Evolutionary conservation across 2,888 invertebrate genomes (phyloP).

Genomic region (Lasioglossum zephyrum): DNA sequence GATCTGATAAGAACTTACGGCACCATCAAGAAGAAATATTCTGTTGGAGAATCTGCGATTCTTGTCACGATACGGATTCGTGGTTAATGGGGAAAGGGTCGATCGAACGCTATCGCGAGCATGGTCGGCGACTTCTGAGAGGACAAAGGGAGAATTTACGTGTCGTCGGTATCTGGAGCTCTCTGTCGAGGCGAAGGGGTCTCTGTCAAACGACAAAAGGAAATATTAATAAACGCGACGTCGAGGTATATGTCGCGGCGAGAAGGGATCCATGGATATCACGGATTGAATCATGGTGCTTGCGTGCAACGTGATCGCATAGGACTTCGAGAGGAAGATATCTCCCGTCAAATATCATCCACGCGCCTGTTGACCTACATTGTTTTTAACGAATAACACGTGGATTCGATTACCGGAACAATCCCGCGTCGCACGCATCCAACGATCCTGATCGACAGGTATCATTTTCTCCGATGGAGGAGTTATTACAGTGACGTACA

Average conservation of each 20-base stretch:
- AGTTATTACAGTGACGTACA: constrained; percentile 15
- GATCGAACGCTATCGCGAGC: neutral
- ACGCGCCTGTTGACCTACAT: constrained; percentile 39
- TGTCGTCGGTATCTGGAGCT: neutral
- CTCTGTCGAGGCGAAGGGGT: neutral
- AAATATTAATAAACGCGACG: constrained; percentile 19
- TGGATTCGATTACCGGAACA: constrained; percentile 30
- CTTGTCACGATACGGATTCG: too few relatives aligned
- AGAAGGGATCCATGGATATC: constrained; percentile 18
- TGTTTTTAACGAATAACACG: constrained; percentile 30
- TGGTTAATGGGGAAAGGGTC: neutral
- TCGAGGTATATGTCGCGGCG: neutral
- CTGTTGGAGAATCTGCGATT: too few relatives aligned
- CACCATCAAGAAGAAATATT: too few relatives aligned
- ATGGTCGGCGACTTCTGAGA: neutral
- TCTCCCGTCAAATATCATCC: constrained; percentile 16
- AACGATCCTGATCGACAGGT: neutral
- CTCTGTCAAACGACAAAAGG: constrained; percentile 7
- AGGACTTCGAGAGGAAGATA: constrained; percentile 20
- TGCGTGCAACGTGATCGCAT: neutral
- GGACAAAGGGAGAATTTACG: constrained; percentile 7
- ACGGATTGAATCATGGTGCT: constrained; percentile 19
- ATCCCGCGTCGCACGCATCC: constrained; percentile 20
- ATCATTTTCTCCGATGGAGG: neutral
- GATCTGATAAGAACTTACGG: too few relatives aligned